Percentiles rank a stretch among this genome's conserved stretches.
Conservation (phyloP, 2,113 vertebrate species). For the Noturus placidus region DNA sequence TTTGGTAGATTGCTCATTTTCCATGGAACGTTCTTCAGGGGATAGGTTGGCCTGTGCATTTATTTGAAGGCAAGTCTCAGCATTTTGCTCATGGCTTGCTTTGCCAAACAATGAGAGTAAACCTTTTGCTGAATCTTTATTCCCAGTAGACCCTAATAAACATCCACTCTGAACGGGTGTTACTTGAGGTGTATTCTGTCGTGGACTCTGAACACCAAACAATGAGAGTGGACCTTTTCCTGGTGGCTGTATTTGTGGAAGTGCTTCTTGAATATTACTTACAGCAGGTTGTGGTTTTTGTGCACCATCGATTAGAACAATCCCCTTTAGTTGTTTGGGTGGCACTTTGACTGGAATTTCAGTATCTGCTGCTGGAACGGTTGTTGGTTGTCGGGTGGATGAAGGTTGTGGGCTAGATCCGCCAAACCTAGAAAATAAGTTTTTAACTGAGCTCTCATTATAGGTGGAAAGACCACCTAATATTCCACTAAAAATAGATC, state of each 20-base stretch:
- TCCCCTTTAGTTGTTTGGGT: slow-evolving; percentile 12
- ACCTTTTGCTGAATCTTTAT: slow-evolving; percentile 17
- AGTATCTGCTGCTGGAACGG: background rate
- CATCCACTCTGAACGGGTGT: slow-evolving; percentile 56
- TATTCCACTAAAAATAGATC: slow-evolving; percentile 65
- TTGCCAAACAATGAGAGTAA: slow-evolving; percentile 11
- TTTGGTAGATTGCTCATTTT: slow-evolving; percentile 18
- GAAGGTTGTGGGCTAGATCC: slow-evolving; percentile 54
- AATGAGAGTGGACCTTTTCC: slow-evolving; percentile 63
- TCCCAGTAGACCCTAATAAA: background rate
- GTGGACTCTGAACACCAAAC: slow-evolving; percentile 60
- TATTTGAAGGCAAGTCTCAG: background rate
- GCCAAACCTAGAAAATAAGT: slow-evolving; percentile 59
- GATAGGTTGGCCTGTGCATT: background rate
- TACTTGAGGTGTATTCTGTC: slow-evolving; percentile 62
- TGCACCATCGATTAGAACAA: background rate
- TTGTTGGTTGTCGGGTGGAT: background rate
- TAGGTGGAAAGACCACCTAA: slow-evolving; percentile 58
- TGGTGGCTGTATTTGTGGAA: slow-evolving; percentile 59
- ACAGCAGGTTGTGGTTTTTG: background rate
- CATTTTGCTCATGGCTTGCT: slow-evolving; percentile 2
- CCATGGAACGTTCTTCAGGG: background rate
- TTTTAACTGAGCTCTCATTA: slow-evolving; percentile 49
- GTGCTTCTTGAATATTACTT: slow-evolving; percentile 37
- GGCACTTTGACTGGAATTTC: background rate